A percentile compares a stretch with the other conserved stretches of the same genome.
These are phyloP conservation scores for Ichneumon xanthorius DNA, from an alignment of 2,888 invertebrate species.

Conservation along the genomic window DNA sequence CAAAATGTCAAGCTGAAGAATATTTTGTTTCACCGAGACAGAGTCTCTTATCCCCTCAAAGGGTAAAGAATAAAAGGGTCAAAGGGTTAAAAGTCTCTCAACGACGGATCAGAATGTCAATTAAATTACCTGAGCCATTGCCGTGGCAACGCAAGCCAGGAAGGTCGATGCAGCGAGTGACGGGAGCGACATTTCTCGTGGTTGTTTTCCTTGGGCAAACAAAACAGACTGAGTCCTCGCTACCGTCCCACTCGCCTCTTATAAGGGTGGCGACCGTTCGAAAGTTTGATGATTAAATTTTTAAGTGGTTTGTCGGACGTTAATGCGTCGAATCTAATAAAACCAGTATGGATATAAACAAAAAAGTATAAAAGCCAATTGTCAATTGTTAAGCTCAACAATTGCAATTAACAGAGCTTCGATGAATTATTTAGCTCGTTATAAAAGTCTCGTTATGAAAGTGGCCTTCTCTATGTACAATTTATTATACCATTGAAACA, in stretches of 20 bases:
- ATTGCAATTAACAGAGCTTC: slow-evolving; percentile 30
- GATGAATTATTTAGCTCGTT: slow-evolving; percentile 25
- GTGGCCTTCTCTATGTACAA: not conserved
- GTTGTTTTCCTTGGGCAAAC: slow-evolving; percentile 17
- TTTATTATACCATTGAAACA: slow-evolving; percentile 18
- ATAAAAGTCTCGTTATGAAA: slow-evolving; percentile 31
- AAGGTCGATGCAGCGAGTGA: slow-evolving; percentile 10
- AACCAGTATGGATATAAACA: slow-evolving; percentile 1
- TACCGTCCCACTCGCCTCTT: slow-evolving; percentile 26
- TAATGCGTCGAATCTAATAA: slow-evolving; percentile 32
- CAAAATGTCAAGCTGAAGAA: no score
- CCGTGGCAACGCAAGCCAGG: slow-evolving; percentile 36
- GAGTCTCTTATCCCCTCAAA: no score
- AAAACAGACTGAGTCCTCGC: slow-evolving; percentile 30
- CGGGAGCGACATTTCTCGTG: slow-evolving; percentile 25
- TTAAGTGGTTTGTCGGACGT: slow-evolving; percentile 14
- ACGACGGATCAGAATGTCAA: not conserved
- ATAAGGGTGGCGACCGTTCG: slow-evolving; percentile 26
- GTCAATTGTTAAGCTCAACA: slow-evolving; percentile 33
- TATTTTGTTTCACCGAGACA: no score
- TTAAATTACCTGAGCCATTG: slow-evolving; percentile 62
- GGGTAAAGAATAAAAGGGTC: no score
- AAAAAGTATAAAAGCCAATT: slow-evolving; percentile 22
- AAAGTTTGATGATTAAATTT: slow-evolving; percentile 43
- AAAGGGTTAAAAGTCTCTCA: not conserved